Base-by-base conservation (phyloP, 2,888 invertebrate species). In the Polyploca ridens region DNA sequence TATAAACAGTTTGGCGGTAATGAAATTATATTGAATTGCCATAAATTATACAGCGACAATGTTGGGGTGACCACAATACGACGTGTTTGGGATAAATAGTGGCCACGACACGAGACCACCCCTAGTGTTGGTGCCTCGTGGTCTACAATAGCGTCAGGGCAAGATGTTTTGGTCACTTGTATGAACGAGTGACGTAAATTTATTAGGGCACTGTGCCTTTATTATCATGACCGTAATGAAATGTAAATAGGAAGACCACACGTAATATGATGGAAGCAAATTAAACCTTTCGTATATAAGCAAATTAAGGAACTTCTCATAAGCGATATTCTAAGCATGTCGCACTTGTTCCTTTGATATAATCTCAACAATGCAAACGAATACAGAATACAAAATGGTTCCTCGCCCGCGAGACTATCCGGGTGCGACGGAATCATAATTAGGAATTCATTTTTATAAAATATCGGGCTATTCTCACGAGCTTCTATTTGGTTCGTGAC, bases 11-110 rank as follows among this genome's bases (percentile, higher is more conserved):
- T 84, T 73, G 81, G 77, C 82, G 86, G 86, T 90, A 93, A 92
- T 94, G 90, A 94, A 93, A 91, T 91, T 87, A 88, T 88, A 92
- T 91, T 88, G 90, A 89, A 89, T 85, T 81, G 84, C 84, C 74
- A 90, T 93, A 93, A 92, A 92, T 93, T 84, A 84, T 70, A 67
- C 77, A 74, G 73, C 71, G 77, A 87, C 87, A 88, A 87, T 87
- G 81, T 81, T 76, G 71, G 83, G 84, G 82, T 81, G 84, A 79
- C 75, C 81, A 89, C 76, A 79, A 75, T 75, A 87, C 83, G 78
- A 69, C 70, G 76, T 89, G 88, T 90, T 89, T 87, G 83, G 86
- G 82, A 86, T 85, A 87, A 89, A 89, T 88, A 84, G 81, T 82
- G 77, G 84, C 82, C 84, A 85, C 81, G 83, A 85, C 78, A 75